phyloP scores from a whole-genome alignment of 2,888 invertebrate genomes.

The Belgica antarctica region DNA sequence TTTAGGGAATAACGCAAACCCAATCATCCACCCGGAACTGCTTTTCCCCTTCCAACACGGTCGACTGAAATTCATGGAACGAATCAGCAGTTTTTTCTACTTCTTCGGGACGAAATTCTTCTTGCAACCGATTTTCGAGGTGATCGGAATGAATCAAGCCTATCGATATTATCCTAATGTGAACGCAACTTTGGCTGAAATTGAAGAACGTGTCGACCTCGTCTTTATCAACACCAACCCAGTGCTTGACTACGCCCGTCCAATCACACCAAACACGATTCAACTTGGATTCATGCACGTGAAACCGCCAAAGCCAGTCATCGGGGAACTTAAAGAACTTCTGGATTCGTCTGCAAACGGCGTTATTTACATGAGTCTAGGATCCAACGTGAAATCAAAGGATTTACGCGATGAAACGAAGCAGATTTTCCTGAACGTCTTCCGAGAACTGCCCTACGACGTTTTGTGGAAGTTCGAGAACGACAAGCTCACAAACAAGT shows the following conservation, averaged over 20 bases:
- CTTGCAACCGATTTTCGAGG: background rate
- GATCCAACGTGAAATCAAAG: conserved; percentile 47
- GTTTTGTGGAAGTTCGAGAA: conserved; percentile 53
- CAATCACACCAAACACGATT: conserved; percentile 24
- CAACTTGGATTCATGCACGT: conserved; percentile 34
- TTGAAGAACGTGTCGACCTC: background rate
- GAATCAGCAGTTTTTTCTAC: background rate
- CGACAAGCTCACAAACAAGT: conserved; percentile 49
- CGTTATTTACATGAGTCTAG: conserved; percentile 20
- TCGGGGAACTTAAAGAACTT: conserved; percentile 25
- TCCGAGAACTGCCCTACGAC: conserved; percentile 51
- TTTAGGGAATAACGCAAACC: conserved; percentile 48
- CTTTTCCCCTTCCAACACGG: conserved; percentile 46
- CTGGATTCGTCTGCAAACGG: conserved; percentile 39
- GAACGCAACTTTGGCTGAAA: background rate
- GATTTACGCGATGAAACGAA: conserved; percentile 49
- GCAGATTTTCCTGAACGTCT: conserved; percentile 49
- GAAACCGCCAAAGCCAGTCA: background rate
- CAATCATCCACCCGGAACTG: conserved; percentile 49
- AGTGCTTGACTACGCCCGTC: conserved; percentile 12
- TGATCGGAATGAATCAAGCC: background rate
- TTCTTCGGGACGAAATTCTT: conserved; percentile 4
- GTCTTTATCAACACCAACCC: conserved; percentile 9
- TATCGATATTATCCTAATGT: background rate
- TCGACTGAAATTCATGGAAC: background rate